Conservation (phyloP, 2,113 vertebrate genomes). For the Oriolus oriolus region DNA sequence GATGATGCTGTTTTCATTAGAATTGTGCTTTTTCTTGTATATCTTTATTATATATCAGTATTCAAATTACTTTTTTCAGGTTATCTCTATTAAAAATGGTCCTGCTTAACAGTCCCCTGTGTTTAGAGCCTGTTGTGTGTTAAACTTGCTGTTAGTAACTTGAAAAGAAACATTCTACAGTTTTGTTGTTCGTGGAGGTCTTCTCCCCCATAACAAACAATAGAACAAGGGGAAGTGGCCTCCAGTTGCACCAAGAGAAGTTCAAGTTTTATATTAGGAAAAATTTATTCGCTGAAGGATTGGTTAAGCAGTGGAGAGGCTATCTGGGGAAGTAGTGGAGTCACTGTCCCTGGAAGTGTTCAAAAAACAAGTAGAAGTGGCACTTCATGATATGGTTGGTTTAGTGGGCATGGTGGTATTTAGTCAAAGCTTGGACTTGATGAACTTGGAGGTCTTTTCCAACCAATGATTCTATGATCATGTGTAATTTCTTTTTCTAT, state of each 20-base stretch:
- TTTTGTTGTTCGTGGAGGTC: accelerated
- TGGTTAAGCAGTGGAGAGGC: background rate
- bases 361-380: background rate
- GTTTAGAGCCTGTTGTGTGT: background rate
- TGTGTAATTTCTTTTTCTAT: background rate
- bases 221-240: background rate
- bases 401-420: background rate
- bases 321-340: background rate
- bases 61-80: background rate
- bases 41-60: background rate
- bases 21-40: background rate
- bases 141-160: background rate
- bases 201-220: background rate
- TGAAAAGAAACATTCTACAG: background rate
- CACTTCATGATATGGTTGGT: background rate
- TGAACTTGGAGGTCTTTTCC: background rate
- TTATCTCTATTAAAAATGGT: background rate
- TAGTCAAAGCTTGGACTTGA: background rate
- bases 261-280: background rate
- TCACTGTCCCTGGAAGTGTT: background rate
- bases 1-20: background rate
- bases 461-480: background rate
- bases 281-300: background rate
- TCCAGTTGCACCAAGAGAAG: background rate
- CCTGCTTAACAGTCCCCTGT: background rate